Evolutionary conservation across 2,113 vertebrate species (phyloP).

Genomic region (Xiphorhynchus elegans): DNA sequence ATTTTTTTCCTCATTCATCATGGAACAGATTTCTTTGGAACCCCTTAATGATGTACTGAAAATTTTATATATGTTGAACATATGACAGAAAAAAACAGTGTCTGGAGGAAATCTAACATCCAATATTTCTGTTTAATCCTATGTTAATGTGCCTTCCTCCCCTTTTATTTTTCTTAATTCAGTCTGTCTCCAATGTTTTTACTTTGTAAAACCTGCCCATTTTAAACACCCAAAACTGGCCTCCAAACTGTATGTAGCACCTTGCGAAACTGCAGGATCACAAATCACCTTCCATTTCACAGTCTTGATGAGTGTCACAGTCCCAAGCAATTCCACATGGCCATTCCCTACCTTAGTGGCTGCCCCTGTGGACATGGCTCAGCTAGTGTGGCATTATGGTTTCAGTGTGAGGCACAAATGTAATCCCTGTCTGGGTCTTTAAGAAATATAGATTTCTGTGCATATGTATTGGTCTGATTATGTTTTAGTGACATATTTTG

Average conservation of each 20-base stretch:
- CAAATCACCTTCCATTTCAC: neutral
- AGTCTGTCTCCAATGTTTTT: neutral
- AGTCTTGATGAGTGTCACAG: neutral
- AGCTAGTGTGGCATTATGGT: neutral
- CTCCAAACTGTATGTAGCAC: neutral
- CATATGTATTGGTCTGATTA: neutral
- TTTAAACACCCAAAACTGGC: neutral
- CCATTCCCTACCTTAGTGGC: neutral
- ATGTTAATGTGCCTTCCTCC: neutral
- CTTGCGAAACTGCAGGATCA: neutral
- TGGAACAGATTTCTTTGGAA: slow-evolving; percentile 27
- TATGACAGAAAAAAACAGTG: slow-evolving; percentile 11
- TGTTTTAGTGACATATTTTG: slow-evolving; percentile 44
- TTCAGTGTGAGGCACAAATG: neutral
- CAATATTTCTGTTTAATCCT: slow-evolving; percentile 22
- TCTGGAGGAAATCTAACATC: slow-evolving; percentile 44
- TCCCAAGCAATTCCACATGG: neutral
- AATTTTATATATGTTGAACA: slow-evolving; percentile 47
- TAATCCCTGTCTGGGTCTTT: neutral
- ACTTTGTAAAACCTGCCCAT: neutral
- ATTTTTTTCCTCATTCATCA: slow-evolving; percentile 5
- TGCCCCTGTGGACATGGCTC: neutral
- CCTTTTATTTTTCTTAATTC: neutral
- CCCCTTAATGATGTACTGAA: slow-evolving; percentile 40
- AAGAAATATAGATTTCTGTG: slow-evolving; percentile 6